These are phyloP conservation scores for Actinia tenebrosa DNA, from an alignment of 64 coral and sea anemone species.

Conservation along the genomic window DNA sequence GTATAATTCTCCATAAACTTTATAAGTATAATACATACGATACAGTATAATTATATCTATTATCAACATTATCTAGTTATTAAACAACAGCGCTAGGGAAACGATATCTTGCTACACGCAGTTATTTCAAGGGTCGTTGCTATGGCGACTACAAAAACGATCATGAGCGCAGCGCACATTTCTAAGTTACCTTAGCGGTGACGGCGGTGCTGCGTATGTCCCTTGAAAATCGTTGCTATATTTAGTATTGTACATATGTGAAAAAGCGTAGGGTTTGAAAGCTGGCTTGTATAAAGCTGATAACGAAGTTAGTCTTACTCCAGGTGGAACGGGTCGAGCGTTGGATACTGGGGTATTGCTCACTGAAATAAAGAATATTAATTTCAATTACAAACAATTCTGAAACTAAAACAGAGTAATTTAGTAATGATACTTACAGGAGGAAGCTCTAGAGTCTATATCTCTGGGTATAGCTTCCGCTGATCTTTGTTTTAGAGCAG, in stretches of 20 bases:
- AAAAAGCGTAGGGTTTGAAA: slow-evolving; percentile 87
- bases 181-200: slow-evolving; percentile 59
- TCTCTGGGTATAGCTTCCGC: neutral
- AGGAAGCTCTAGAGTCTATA: slow-evolving; percentile 20
- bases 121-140: slow-evolving; percentile 30
- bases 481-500: slow-evolving; percentile 10
- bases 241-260: slow-evolving; percentile 90
- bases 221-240: slow-evolving; percentile 82
- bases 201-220: slow-evolving; percentile 56
- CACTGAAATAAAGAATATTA: slow-evolving; percentile 1
- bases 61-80: no score
- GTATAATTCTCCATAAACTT: no score
- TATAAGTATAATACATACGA: neutral
- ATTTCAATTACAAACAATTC: neutral
- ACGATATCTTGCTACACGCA: neutral
- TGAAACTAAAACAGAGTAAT: neutral
- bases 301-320: slow-evolving; percentile 46
- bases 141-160: slow-evolving; percentile 26
- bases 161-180: neutral
- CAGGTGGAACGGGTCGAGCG: slow-evolving; percentile 7
- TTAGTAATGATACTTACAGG: neutral
- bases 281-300: slow-evolving; percentile 72
- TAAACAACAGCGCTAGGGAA: no score
- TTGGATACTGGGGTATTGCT: slow-evolving; percentile 1
- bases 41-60: no score